phyloP scores from a whole-genome alignment of 2,888 invertebrate genomes.

The Diarsia dahlii region DNA sequence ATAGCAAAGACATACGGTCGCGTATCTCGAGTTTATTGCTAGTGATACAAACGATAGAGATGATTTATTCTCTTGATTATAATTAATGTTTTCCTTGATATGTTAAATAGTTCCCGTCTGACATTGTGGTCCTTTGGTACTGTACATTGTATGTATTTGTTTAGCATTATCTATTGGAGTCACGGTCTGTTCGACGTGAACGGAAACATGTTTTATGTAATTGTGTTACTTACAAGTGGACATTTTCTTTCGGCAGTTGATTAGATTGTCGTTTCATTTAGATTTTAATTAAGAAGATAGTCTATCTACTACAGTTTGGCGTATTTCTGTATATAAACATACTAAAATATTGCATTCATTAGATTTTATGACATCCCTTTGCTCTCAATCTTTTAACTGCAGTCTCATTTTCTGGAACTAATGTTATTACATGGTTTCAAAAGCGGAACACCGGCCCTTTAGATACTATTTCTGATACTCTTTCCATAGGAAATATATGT shows the following conservation, averaged over 20 bases:
- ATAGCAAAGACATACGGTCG: slow-evolving; percentile 27
- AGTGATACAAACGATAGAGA: slow-evolving; percentile 38
- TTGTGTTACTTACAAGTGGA: slow-evolving; percentile 11
- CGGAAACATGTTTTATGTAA: slow-evolving; percentile 42
- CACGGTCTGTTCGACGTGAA: slow-evolving; percentile 53
- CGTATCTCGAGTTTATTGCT: slow-evolving; percentile 51
- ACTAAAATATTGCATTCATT: background rate
- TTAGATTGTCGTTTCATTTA: background rate
- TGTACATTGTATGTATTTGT: slow-evolving; percentile 39
- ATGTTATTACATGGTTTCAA: slow-evolving; percentile 28
- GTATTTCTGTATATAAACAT: background rate
- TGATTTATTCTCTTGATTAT: slow-evolving; percentile 55
- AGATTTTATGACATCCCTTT: slow-evolving; percentile 42
- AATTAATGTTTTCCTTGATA: slow-evolving; percentile 66
- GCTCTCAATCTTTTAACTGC: slow-evolving; percentile 20
- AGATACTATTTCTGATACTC: slow-evolving; percentile 11
- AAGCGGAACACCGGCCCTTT: slow-evolving; percentile 24
- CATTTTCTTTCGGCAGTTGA: slow-evolving; percentile 21
- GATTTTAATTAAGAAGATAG: background rate
- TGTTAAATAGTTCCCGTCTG: slow-evolving; percentile 59
- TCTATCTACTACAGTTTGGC: no score
- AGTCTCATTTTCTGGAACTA: slow-evolving; percentile 46
- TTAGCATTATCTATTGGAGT: slow-evolving; percentile 60
- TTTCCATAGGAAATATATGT: background rate
- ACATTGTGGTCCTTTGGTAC: slow-evolving; percentile 56